A percentile compares a stretch with the other conserved stretches of the same genome.
These are phyloP conservation scores for Dicrostonyx torquatus DNA, from an alignment of 2,797 vertebrate species.

Conservation along the genomic window DNA sequence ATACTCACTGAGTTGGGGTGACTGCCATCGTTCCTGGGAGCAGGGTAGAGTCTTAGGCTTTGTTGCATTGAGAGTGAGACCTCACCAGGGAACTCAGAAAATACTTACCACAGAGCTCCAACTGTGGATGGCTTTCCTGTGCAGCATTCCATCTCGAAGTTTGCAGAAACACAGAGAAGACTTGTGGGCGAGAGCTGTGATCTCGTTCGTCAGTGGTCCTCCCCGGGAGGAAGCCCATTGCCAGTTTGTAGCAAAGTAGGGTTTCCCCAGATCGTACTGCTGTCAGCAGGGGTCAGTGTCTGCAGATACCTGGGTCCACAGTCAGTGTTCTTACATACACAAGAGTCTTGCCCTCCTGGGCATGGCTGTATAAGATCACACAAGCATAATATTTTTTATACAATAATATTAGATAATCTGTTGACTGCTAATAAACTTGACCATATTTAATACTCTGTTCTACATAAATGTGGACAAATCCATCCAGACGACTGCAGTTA, in stretches of 20 bases:
- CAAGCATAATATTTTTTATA: neutral
- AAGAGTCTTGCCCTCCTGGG: neutral
- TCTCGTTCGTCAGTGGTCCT: neutral
- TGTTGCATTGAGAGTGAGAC: neutral
- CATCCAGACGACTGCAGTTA: neutral
- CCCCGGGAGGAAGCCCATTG: neutral
- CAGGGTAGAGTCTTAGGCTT: neutral
- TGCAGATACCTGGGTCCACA: neutral
- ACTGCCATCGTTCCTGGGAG: neutral
- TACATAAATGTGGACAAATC: neutral
- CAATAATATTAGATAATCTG: neutral
- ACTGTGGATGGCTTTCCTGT: neutral
- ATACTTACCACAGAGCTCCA: neutral
- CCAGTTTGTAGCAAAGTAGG: neutral
- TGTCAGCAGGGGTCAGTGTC: neutral
- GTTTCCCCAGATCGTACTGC: neutral
- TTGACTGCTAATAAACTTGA: neutral
- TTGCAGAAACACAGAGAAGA: neutral
- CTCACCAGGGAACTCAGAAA: neutral
- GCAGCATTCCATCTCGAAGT: neutral
- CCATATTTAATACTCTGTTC: neutral
- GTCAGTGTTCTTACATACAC: neutral
- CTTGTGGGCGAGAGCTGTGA: neutral
- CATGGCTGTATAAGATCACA: neutral
- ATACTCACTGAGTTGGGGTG: neutral